phyloP scores from a whole-genome alignment of 2,797 vertebrate species.

The Taeniopygia guttata region DNA sequence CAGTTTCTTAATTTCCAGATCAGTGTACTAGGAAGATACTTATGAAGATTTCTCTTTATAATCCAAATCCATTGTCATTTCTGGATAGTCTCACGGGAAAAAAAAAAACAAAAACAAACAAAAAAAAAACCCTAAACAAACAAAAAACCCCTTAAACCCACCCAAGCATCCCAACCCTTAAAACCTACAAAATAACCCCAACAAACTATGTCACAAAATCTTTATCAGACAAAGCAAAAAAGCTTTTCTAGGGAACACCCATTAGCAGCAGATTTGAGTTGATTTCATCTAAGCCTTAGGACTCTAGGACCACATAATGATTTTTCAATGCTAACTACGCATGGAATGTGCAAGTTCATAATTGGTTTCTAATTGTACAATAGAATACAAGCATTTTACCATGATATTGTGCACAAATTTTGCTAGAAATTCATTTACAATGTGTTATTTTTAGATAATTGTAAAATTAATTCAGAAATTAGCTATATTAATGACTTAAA shows the following conservation, averaged over 20 bases:
- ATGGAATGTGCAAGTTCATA: background rate
- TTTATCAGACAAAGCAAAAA: background rate
- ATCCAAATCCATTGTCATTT: background rate
- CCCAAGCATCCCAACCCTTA: background rate
- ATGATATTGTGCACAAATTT: background rate
- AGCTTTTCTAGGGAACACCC: background rate
- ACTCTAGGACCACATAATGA: background rate
- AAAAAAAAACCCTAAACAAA: background rate
- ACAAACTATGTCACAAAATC: background rate
- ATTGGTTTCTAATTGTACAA: background rate
- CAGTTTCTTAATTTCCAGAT: background rate
- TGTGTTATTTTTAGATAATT: background rate
- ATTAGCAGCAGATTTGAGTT: background rate
- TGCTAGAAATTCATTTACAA: background rate
- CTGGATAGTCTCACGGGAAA: background rate
- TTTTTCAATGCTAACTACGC: background rate
- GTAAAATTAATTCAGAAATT: background rate
- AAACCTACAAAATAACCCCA: background rate
- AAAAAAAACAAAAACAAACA: background rate
- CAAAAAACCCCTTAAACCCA: background rate
- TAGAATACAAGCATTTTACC: background rate
- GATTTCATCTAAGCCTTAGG: background rate
- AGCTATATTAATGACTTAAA: background rate
- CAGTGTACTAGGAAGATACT: background rate
- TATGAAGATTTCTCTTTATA: background rate